Conservation (phyloP, 2,113 vertebrate species). For the Nothobranchius kuhntae region DNA sequence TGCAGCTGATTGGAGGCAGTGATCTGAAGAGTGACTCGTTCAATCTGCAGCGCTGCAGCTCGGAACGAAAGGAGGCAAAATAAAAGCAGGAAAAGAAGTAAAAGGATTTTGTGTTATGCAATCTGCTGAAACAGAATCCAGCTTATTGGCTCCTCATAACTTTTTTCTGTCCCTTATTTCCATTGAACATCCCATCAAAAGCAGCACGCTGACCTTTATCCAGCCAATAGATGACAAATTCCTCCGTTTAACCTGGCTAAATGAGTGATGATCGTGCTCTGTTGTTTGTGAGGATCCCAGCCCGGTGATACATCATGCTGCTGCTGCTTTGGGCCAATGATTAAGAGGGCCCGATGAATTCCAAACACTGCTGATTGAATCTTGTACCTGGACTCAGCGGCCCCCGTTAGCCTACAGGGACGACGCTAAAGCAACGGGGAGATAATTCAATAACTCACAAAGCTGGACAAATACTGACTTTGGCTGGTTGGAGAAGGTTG, state of each 20-base stretch:
- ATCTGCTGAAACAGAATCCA: slow-evolving; percentile 31
- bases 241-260: slow-evolving; percentile 33
- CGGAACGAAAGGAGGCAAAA: slow-evolving; percentile 27
- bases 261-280: slow-evolving; percentile 28
- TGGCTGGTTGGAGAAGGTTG: slow-evolving; percentile 2
- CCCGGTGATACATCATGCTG: slow-evolving; percentile 21
- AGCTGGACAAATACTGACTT: slow-evolving; percentile 13
- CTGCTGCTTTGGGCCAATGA: slow-evolving; percentile 35
- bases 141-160: slow-evolving; percentile 20
- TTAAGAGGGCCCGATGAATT: slow-evolving; percentile 47
- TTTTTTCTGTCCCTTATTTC: not conserved
- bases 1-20: slow-evolving; percentile 28
- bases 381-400: slow-evolving; percentile 40
- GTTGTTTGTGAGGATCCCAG: slow-evolving; percentile 36
- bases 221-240: slow-evolving; percentile 39
- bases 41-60: slow-evolving; percentile 53
- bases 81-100: slow-evolving; percentile 27
- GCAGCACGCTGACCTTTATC: slow-evolving; percentile 35
- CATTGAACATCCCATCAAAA: slow-evolving; percentile 1
- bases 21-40: slow-evolving; percentile 40
- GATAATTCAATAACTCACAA: slow-evolving; percentile 26
- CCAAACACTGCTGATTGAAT: slow-evolving; percentile 46
- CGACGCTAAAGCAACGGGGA: slow-evolving; percentile 7
- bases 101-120: slow-evolving; percentile 32
- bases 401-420: slow-evolving; percentile 24